Conservation (phyloP, 37 sponge, comb jelly and placozoan species). For the Aphrocallistes beatrix region DNA sequence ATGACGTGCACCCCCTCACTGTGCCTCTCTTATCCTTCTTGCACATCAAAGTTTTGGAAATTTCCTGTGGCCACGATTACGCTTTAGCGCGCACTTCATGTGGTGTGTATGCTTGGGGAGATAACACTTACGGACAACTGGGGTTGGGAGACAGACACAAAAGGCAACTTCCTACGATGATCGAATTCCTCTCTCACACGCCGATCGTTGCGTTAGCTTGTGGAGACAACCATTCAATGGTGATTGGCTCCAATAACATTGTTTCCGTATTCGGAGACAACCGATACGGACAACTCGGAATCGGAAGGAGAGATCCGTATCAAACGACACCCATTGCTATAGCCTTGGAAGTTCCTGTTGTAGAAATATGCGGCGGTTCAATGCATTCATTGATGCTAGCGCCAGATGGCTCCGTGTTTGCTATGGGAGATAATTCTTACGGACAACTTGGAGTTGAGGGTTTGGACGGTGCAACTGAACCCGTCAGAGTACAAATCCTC, state of each 20-base stretch:
- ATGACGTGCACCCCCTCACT: slow-evolving; percentile 7
- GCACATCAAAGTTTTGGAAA: neutral
- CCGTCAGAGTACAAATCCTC: neutral
- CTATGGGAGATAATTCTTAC: neutral
- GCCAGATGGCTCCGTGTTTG: neutral
- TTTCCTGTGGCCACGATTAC: neutral
- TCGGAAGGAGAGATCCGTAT: neutral
- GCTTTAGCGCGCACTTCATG: neutral
- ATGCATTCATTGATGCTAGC: neutral
- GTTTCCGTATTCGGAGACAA: neutral
- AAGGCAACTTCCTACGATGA: neutral
- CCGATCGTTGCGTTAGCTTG: neutral
- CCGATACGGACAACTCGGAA: neutral
- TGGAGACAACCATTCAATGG: neutral
- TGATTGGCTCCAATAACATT: neutral
- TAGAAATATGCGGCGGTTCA: neutral
- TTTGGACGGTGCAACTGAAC: neutral
- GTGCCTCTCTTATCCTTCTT: slow-evolving; percentile 13
- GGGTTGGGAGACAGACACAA: neutral
- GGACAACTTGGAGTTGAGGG: slow-evolving; percentile 1
- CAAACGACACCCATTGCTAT: neutral
- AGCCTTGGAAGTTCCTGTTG: neutral
- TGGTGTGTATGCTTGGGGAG: neutral
- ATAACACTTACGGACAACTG: neutral
- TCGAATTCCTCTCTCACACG: neutral